These are phyloP conservation scores for Asobara japonica DNA, from an alignment of 1,140 invertebrate genomes.

Conservation along the genomic window DNA sequence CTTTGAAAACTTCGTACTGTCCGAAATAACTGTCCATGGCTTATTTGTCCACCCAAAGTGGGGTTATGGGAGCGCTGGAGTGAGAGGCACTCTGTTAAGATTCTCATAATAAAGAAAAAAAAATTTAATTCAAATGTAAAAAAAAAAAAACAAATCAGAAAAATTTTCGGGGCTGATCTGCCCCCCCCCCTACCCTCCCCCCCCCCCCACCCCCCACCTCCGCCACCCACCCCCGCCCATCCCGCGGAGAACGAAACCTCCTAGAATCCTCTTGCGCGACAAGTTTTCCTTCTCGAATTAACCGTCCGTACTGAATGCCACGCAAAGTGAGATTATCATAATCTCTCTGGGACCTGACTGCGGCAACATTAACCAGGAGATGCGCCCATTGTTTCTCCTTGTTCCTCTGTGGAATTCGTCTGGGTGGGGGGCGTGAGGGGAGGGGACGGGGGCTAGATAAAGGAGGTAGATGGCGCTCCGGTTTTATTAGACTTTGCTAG, in stretches of 20 bases:
- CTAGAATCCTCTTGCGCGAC: slow-evolving; percentile 21
- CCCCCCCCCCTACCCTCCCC: too few relatives aligned
- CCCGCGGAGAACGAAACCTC: slow-evolving; percentile 18
- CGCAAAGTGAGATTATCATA: slow-evolving; percentile 67
- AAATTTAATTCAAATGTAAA: too few relatives aligned
- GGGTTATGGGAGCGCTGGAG: too few relatives aligned
- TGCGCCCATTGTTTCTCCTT: slow-evolving; percentile 53
- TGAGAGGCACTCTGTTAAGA: too few relatives aligned
- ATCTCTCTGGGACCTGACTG: slow-evolving; percentile 64
- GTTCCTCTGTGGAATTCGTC: slow-evolving; percentile 34
- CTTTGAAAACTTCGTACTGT: neutral
- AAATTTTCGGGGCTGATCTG: too few relatives aligned
- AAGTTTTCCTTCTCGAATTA: slow-evolving; percentile 66
- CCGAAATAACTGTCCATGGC: neutral
- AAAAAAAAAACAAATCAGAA: too few relatives aligned
- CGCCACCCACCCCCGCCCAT: too few relatives aligned
- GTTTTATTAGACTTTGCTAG: slow-evolving; percentile 41
- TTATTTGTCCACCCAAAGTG: too few relatives aligned
- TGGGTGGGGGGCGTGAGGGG: neutral
- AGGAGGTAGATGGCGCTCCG: slow-evolving; percentile 8
- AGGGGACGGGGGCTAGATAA: neutral
- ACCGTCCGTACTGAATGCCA: slow-evolving; percentile 58
- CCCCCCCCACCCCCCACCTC: too few relatives aligned
- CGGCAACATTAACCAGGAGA: slow-evolving; percentile 63
- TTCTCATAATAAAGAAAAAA: too few relatives aligned